Evolutionary conservation across 2,888 invertebrate genomes (phyloP), one percentile per base, ranked within the genome.

Genomic region (Flabesymbios commensalis): DNA sequence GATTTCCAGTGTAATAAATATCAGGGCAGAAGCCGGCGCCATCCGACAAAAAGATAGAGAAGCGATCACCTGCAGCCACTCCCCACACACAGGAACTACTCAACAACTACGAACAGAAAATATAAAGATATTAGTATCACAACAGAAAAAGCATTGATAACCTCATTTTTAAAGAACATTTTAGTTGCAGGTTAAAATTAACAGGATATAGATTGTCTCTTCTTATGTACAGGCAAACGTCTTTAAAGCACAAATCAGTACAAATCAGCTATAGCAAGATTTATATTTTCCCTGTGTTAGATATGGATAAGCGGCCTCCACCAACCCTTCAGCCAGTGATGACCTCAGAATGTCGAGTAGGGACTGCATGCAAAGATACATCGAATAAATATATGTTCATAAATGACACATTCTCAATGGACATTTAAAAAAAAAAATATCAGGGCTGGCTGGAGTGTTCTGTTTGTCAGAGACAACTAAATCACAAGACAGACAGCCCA

Each of bases 201-300:
- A 59, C 59, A 28, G 60, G 52, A 84, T 93, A 93, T 62, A 89
- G 87, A 63, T 86, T 86, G 65, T 87, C 86, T 78, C 93, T 93
- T 69, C 88, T 86, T 1, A 93, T 93, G 93, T 93, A 94, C 56
- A 89, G 86, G 74, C 88, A 92, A 0, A 91, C 87, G 77, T 78
- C 58, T 5, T 7, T 36, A 32, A 32, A 53, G 7, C 36, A 10
- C 14, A 36, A 36, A 36, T 7, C 53, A 19, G 45, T 45, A 45
- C 7, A n/a, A 22, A 45, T 14, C 45, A 22, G 45, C 22, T 7
- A 45, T 10, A n/a, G 45, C 45, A 7, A 45, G 10, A 22, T 45
- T 45, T 10, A 19, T n/a, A n/a, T n/a, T n/a, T n/a, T n/a, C n/a
- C n/a, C n/a, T n/a, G n/a, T n/a, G n/a, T n/a, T n/a, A n/a, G n/a